phyloP scores from a whole-genome alignment of 92 coral and sea anemone genomes.

The Ricordea florida region DNA sequence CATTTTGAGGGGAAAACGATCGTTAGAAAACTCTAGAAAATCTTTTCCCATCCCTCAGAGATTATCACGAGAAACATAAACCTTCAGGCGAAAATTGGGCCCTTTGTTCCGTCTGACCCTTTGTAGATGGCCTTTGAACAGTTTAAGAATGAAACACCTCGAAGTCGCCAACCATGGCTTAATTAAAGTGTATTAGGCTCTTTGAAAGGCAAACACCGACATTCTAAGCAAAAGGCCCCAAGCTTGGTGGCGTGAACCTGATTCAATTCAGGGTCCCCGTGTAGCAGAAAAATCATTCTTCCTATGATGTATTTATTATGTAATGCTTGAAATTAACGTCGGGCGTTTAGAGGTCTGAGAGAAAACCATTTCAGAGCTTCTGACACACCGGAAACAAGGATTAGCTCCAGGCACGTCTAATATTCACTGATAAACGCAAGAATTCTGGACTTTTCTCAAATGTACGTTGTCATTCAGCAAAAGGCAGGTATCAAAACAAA shows the following conservation, averaged over 20 bases:
- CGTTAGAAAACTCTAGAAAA: too few relatives aligned
- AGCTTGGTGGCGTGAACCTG: too few relatives aligned
- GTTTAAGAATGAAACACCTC: background rate
- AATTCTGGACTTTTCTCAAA: background rate
- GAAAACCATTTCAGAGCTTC: too few relatives aligned
- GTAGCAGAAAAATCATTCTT: too few relatives aligned
- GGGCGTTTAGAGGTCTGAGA: too few relatives aligned
- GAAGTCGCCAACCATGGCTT: background rate
- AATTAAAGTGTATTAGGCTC: background rate
- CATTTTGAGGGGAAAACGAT: background rate
- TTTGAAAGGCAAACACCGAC: background rate
- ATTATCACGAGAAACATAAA: background rate
- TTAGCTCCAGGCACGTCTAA: background rate
- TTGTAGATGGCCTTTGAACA: background rate
- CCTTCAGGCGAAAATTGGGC: background rate
- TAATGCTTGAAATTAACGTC: too few relatives aligned
- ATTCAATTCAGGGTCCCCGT: too few relatives aligned
- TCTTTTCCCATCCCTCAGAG: background rate
- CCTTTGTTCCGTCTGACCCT: background rate
- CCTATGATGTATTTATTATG: too few relatives aligned
- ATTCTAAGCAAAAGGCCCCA: too few relatives aligned
- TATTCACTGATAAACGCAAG: background rate
- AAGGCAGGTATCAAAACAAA: background rate
- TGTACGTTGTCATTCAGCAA: background rate
- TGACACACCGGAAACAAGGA: background rate